These are phyloP conservation scores for Drosophila trapezifrons DNA, from an alignment of 1,140 invertebrate species.

Conservation along the genomic window DNA sequence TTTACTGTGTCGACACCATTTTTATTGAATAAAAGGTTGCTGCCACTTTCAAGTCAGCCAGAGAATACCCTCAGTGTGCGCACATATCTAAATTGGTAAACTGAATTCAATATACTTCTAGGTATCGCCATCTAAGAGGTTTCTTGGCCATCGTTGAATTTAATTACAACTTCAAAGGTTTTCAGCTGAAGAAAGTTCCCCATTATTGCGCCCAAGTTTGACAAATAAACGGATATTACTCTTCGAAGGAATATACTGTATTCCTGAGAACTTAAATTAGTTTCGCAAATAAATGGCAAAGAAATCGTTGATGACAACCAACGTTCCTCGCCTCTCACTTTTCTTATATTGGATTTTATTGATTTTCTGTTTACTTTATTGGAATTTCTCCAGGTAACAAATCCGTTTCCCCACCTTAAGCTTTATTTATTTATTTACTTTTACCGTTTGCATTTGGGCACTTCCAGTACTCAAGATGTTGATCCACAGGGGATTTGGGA, in stretches of 20 bases:
- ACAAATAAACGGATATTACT: constrained; percentile 22
- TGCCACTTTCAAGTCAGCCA: not conserved
- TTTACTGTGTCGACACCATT: constrained; percentile 14
- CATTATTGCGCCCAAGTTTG: not conserved
- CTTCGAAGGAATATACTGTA: constrained; percentile 1
- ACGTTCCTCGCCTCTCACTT: constrained; percentile 3
- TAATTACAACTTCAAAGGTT: not conserved
- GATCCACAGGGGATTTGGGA: constrained; percentile 20
- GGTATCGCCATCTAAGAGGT: constrained; percentile 5
- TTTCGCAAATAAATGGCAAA: constrained; percentile 26
- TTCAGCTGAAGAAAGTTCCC: not conserved
- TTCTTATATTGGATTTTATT: constrained; percentile 42
- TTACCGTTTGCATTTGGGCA: constrained; percentile 6
- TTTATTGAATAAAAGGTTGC: constrained; percentile 12
- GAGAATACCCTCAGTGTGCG: not conserved
- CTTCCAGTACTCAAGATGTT: constrained; percentile 11
- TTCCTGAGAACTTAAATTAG: constrained; percentile 18
- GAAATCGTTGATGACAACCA: constrained; percentile 17
- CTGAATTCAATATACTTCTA: not conserved
- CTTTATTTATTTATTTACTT: constrained; percentile 19
- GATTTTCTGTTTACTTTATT: constrained; percentile 33
- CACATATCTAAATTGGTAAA: not conserved
- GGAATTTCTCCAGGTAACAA: constrained; percentile 10
- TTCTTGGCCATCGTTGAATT: not conserved
- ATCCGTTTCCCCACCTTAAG: constrained; percentile 6